Percentiles rank a stretch among this genome's conserved stretches.
Evolutionary conservation across 2,888 invertebrate genomes (phyloP).

Genomic region (Eupithecia vulgata): DNA sequence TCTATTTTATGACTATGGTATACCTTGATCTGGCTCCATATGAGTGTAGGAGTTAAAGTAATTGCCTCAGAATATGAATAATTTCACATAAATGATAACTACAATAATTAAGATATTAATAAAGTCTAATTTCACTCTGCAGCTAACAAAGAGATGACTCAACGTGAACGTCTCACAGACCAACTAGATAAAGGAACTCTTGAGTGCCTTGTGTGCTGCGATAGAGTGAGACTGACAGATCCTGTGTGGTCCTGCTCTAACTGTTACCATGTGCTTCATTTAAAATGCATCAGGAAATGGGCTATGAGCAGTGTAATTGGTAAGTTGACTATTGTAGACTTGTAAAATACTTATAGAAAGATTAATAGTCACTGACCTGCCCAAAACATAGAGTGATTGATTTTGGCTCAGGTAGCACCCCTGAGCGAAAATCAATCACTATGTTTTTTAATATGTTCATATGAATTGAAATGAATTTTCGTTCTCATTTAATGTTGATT

Average conservation of each 20-base stretch:
- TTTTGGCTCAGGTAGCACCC: too few species aligned
- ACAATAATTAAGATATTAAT: constrained; percentile 1
- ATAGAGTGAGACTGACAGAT: constrained; percentile 90
- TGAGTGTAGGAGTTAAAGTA: too few species aligned
- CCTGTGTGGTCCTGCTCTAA: constrained; percentile 95
- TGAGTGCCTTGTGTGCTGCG: constrained; percentile 98
- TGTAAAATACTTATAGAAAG: too few species aligned
- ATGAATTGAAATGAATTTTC: too few species aligned
- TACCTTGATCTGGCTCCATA: too few species aligned
- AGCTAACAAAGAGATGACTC: constrained; percentile 86
- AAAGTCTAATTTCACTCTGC: constrained; percentile 27
- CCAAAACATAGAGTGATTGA: too few species aligned
- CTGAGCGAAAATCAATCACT: too few species aligned
- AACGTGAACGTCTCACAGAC: constrained; percentile 92
- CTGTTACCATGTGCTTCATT: constrained; percentile 96
- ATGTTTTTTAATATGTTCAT: too few species aligned
- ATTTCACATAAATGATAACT: not conserved
- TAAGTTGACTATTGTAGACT: constrained; percentile 61
- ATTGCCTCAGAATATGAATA: too few species aligned
- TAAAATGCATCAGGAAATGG: constrained; percentile 96
- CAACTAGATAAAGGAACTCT: constrained; percentile 91
- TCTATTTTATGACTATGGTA: too few species aligned
- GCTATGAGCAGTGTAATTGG: constrained; percentile 91
- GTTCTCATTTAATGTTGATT: too few species aligned
- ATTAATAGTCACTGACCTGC: too few species aligned